Base-by-base conservation (phyloP, 2,888 invertebrate species). In the Desoria tigrina region DNA sequence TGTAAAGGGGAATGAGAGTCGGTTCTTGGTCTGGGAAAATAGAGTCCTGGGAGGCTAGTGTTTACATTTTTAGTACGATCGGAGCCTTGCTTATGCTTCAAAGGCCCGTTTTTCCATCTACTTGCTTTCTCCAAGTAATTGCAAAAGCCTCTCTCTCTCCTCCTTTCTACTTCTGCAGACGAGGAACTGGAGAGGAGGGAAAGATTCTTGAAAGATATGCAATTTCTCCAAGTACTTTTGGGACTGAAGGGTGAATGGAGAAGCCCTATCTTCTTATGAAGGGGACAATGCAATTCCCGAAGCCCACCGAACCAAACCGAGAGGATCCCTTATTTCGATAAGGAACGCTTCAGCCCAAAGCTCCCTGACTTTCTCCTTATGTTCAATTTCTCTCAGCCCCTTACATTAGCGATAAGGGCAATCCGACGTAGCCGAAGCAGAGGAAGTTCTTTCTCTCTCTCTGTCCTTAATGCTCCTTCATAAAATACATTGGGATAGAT, bases 281-380 rank as follows among this genome's bases (percentile, higher is more conserved):
- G 16, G n/a, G 21, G 18, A 21, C 45, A 45, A 45, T 18, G 16
- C 45, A 27, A 24, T 14, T 1, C n/a, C 50, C 60, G 60, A 51
- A 27, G 14, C 37, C 23, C 24, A 49, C 60, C 60, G 60, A 60
- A 37, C 23, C 23, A 24, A 60, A 60, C 60, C 60, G 60, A 60
- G 49, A 32, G 56, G 32, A 56, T 1, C 9, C 37, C 32, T 51
- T 60, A 4, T 32, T 32, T 32, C 32, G 60, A 50, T 50, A 49
- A 28, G 26, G 16, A 45, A n/a, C 6, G 4, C 21, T 21, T 16
- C 45, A 9, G 9, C 6, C 45, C 21, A 32, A 32, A 32, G 32
- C 4, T 11, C 4, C 32, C 11, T 45, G 45, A 45, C 45, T 45
- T 16, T 6, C 45, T 45, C 45, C 45, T 18, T 45, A 45, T 45